Conservation (phyloP, 2,888 invertebrate genomes). For the Emesis russula region DNA sequence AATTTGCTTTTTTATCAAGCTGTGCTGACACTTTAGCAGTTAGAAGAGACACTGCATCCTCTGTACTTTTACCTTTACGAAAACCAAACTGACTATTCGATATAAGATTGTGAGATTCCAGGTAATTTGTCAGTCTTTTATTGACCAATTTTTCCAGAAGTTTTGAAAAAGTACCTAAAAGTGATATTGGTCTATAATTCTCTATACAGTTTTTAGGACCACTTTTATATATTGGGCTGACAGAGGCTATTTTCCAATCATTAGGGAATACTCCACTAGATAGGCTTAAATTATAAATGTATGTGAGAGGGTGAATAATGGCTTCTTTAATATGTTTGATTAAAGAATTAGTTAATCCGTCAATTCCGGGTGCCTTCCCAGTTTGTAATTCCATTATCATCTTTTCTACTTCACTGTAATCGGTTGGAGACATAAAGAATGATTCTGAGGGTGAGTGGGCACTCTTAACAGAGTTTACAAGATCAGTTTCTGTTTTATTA, state of each 20-base stretch:
- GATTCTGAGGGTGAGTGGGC: background rate
- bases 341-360: background rate
- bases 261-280: background rate
- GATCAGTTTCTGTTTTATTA: background rate
- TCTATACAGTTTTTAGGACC: no score
- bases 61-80: no score
- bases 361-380: background rate
- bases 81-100: no score
- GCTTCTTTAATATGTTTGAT: background rate
- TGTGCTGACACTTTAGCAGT: no score
- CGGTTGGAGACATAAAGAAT: background rate
- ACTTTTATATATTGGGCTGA: no score
- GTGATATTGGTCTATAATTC: no score
- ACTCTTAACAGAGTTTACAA: background rate
- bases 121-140: no score
- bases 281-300: background rate
- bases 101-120: no score
- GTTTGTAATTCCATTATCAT: background rate
- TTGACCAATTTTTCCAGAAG: no score
- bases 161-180: no score
- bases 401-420: background rate
- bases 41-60: no score
- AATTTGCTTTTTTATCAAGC: no score
- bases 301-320: background rate
- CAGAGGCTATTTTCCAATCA: background rate